A percentile compares a stretch with the other conserved stretches of the same genome.
Evolutionary conservation across 2,888 invertebrate genomes (phyloP).

Genomic region (Mythimna loreyi): DNA sequence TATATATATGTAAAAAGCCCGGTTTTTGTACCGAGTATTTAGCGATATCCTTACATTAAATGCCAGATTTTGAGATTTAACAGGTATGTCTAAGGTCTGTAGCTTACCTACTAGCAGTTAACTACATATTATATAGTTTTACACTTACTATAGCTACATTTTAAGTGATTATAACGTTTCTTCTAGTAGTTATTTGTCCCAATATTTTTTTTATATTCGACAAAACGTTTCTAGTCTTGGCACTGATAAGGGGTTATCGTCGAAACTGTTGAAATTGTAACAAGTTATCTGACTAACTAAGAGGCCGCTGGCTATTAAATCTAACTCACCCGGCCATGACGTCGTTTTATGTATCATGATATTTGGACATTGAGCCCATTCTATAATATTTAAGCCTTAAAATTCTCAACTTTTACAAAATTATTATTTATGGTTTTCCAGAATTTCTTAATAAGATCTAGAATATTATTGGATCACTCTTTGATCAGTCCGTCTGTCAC

Average conservation of each 20-base stretch:
- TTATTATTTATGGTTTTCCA: too few species aligned
- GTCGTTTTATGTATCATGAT: conserved; percentile 45
- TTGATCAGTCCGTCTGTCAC: too few species aligned
- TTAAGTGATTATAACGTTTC: neutral
- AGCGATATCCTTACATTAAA: too few species aligned
- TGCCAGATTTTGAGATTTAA: too few species aligned
- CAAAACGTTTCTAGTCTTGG: conserved; percentile 74
- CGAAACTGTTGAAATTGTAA: conserved; percentile 82
- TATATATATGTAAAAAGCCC: too few species aligned
- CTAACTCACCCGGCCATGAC: conserved; percentile 62
- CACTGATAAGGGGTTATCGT: conserved; percentile 85
- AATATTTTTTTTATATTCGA: conserved; percentile 44
- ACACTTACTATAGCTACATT: neutral
- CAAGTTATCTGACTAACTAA: conserved; percentile 79
- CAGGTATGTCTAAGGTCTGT: too few species aligned
- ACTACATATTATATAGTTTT: neutral
- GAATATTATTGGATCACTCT: too few species aligned
- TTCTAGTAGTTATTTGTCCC: conserved; percentile 11
- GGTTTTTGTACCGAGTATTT: too few species aligned
- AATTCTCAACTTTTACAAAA: neutral
- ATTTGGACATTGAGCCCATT: conserved; percentile 22
- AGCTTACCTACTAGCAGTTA: too few species aligned
- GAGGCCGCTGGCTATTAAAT: conserved; percentile 72
- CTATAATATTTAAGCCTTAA: neutral
- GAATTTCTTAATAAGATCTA: too few species aligned